These are phyloP conservation scores for Corythucha ciliata DNA, from an alignment of 2,888 invertebrate species.

Conservation along the genomic window DNA sequence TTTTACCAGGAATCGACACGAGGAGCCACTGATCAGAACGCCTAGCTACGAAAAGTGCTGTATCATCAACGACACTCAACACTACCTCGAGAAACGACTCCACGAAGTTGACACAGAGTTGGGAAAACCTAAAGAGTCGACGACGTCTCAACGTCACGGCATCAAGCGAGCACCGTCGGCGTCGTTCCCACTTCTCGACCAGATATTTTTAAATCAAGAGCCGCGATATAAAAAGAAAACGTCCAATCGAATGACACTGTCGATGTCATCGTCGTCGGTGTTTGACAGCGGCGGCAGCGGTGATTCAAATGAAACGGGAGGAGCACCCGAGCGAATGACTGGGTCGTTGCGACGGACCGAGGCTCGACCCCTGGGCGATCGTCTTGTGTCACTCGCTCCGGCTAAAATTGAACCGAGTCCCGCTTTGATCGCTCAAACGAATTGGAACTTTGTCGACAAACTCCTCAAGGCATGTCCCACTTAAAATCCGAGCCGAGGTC, in stretches of 20 bases:
- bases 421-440: conserved; percentile 87
- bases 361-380: conserved; percentile 33
- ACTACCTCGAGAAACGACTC: conserved; percentile 53
- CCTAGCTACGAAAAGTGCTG: conserved; percentile 65
- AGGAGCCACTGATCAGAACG: conserved; percentile 62
- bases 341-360: conserved; percentile 26
- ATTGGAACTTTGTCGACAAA: conserved; percentile 97
- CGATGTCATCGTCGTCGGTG: conserved; percentile 7
- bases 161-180: conserved; percentile 61
- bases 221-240: conserved; percentile 24
- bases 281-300: conserved; percentile 18
- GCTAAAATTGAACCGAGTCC: conserved; percentile 49
- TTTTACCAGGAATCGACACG: conserved; percentile 50
- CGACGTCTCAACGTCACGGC: conserved; percentile 53
- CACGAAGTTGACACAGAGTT: conserved; percentile 72
- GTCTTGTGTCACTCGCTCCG: conserved; percentile 30
- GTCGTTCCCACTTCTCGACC: conserved; percentile 78
- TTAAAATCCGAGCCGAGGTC: background rate
- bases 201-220: conserved; percentile 62
- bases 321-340: conserved; percentile 4
- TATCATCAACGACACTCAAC: conserved; percentile 55
- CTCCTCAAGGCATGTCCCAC: conserved; percentile 65
- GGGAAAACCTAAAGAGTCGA: conserved; percentile 67
- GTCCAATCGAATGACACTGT: conserved; percentile 14
- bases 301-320: conserved; percentile 11